Conservation (phyloP, 64 coral and sea anemone species). For the Stichodactyla mertensii region DNA sequence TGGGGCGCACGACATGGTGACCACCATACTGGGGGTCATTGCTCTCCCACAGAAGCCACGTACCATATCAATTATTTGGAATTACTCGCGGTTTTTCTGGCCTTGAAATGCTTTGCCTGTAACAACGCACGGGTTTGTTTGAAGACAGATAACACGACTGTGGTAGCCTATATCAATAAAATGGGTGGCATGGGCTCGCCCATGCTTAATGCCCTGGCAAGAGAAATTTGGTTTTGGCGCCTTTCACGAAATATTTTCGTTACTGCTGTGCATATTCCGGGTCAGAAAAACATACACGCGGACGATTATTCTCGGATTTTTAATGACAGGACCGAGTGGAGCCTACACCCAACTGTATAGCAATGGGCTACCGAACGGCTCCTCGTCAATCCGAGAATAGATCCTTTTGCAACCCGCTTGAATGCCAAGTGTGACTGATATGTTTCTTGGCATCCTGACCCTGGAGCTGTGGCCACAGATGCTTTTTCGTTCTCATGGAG, state of each 20-base stretch:
- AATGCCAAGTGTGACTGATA: not conserved
- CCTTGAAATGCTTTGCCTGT: not conserved
- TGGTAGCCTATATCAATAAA: conserved; percentile 6
- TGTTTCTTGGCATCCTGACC: conserved; percentile 23
- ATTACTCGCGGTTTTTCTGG: conserved; percentile 2
- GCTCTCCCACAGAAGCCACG: conserved; percentile 17
- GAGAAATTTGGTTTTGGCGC: conserved; percentile 18
- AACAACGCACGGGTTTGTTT: not conserved
- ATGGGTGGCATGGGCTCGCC: not conserved
- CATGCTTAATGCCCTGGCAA: not conserved
- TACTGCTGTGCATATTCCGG: not conserved
- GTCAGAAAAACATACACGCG: not conserved
- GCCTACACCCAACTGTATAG: not conserved
- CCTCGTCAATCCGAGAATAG: not conserved
- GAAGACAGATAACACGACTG: conserved; percentile 14
- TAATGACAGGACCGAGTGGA: conserved; percentile 4
- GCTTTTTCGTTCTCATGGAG: conserved; percentile 9
- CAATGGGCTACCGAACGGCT: not conserved
- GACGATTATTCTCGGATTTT: not conserved
- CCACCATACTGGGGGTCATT: conserved; percentile 11
- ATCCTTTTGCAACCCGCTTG: not conserved
- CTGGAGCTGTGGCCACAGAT: not conserved
- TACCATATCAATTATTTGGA: conserved; percentile 43
- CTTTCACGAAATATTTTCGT: conserved; percentile 1
- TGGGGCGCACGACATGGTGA: no score